Conservation (phyloP, 1,140 invertebrate species). For the Galleria mellonella region DNA sequence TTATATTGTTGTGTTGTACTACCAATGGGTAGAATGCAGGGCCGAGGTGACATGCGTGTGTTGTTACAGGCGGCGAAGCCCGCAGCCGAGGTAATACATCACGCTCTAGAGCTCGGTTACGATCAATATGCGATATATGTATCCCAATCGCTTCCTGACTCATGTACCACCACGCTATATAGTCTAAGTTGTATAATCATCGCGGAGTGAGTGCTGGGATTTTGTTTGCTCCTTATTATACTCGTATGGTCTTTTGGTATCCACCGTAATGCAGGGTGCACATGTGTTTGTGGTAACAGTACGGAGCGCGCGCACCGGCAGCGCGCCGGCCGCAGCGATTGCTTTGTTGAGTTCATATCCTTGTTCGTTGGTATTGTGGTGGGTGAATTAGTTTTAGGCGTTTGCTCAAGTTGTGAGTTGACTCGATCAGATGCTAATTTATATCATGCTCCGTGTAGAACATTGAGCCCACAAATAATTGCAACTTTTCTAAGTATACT, state of each 20-base stretch:
- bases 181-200: constrained; percentile 56
- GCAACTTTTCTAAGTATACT: constrained; percentile 40
- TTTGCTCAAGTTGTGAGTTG: constrained; percentile 45
- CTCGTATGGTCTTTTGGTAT: constrained; percentile 44
- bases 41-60: constrained; percentile 60
- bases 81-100: constrained; percentile 77
- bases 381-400: constrained; percentile 55
- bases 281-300: constrained; percentile 59
- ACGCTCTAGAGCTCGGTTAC: constrained; percentile 33
- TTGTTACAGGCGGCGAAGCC: constrained; percentile 81
- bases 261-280: constrained; percentile 57
- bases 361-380: constrained; percentile 59
- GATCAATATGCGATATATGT: constrained; percentile 53
- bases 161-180: constrained; percentile 53
- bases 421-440: constrained; percentile 38
- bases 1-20: too few species aligned
- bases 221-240: constrained; percentile 61
- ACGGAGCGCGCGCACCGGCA: constrained; percentile 23
- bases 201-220: constrained; percentile 68
- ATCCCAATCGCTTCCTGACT: constrained; percentile 71
- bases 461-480: constrained; percentile 63
- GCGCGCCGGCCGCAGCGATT: constrained; percentile 31
- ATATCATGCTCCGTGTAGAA: constrained; percentile 63
- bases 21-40: neutral
- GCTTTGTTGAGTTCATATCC: constrained; percentile 50